A percentile compares a stretch with the other conserved stretches of the same genome.
Conservation (phyloP, 2,888 invertebrate genomes). For the Phyllotreta cruciferae region DNA sequence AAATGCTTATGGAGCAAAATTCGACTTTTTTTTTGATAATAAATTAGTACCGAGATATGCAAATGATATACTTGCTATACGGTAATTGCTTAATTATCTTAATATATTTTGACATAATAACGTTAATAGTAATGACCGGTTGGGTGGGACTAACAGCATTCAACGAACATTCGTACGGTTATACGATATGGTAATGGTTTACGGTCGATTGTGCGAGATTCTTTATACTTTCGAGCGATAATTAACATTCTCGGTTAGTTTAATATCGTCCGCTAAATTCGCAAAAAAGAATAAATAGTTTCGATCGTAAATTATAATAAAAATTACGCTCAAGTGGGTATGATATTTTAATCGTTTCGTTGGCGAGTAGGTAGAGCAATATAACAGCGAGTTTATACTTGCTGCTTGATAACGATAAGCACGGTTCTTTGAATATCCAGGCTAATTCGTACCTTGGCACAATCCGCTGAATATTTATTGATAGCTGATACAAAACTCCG, state of each 20-base stretch:
- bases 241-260: too few species aligned
- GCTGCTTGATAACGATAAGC: constrained; percentile 7
- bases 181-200: constrained; percentile 1
- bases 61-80: constrained; percentile 16
- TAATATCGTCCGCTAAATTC: not conserved
- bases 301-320: too few species aligned
- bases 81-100: constrained; percentile 21
- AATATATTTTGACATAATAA: constrained; percentile 21
- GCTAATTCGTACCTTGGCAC: not conserved
- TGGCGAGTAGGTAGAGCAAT: not conserved
- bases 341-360: too few species aligned
- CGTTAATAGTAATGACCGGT: constrained; percentile 10
- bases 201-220: not conserved
- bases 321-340: too few species aligned
- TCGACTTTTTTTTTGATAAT: too few species aligned
- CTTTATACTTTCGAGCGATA: too few species aligned
- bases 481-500: too few species aligned
- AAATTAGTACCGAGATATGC: too few species aligned
- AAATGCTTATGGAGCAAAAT: too few species aligned
- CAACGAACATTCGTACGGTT: not conserved
- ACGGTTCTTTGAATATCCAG: constrained; percentile 9
- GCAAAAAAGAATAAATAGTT: too few species aligned
- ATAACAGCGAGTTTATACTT: constrained; percentile 2
- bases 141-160: not conserved
- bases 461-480: too few species aligned